Conservation (phyloP, 2,888 invertebrate species). For the Nycteola revayana region DNA sequence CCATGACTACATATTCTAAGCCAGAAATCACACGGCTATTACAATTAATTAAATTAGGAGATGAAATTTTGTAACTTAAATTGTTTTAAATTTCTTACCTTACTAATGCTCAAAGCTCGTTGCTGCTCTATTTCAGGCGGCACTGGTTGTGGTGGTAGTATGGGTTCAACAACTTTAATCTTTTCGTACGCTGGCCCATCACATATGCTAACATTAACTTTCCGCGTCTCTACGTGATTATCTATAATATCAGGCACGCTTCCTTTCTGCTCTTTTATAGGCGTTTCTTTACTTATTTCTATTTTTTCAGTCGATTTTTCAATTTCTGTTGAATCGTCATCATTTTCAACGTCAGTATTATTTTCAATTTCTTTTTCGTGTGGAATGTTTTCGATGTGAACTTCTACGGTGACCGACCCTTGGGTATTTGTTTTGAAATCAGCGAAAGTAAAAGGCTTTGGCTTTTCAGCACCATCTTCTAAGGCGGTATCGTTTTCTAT, state of each 20-base stretch:
- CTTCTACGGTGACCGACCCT: conserved; percentile 37
- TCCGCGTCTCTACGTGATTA: conserved; percentile 51
- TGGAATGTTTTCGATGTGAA: conserved; percentile 30
- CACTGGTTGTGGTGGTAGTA: conserved; percentile 85
- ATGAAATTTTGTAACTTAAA: too few species aligned
- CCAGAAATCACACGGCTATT: too few species aligned
- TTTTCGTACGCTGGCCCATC: conserved; percentile 59
- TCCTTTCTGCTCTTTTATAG: conserved; percentile 49
- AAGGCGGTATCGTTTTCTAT: conserved; percentile 20
- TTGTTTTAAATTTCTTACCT: conserved; percentile 76
- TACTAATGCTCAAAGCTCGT: conserved; percentile 89
- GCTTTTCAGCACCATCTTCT: conserved; percentile 40
- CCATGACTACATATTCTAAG: too few species aligned
- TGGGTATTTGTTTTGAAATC: conserved; percentile 77
- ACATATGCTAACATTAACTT: conserved; percentile 68
- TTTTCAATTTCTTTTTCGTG: conserved; percentile 16
- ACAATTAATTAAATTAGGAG: too few species aligned
- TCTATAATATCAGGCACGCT: conserved; percentile 53
- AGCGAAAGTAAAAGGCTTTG: conserved; percentile 79
- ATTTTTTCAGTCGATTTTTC: conserved; percentile 19
- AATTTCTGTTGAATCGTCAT: conserved; percentile 10
- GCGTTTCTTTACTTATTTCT: conserved; percentile 21
- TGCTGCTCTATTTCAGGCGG: conserved; percentile 93
- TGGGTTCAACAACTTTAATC: conserved; percentile 61
- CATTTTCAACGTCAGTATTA: conserved; percentile 5